These are phyloP conservation scores for Calameuta pallipes DNA, from an alignment of 2,888 invertebrate species.

Conservation along the genomic window DNA sequence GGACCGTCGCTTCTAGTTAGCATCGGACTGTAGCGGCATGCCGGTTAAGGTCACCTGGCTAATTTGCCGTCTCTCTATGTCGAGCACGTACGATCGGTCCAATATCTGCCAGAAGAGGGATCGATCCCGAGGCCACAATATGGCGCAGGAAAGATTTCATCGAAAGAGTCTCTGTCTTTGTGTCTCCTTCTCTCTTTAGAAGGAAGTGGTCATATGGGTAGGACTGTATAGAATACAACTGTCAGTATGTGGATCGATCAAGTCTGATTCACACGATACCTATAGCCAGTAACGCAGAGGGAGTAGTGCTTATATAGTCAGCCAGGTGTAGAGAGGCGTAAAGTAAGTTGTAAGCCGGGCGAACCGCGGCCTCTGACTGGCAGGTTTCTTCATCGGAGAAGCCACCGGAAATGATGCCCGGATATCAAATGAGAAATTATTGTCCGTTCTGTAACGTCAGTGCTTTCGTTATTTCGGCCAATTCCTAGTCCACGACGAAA, in stretches of 20 bases:
- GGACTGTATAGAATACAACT: background rate
- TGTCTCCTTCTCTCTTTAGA: background rate
- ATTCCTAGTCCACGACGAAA: conserved; percentile 54
- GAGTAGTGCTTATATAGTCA: background rate
- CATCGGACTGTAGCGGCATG: background rate
- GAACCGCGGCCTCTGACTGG: conserved; percentile 59
- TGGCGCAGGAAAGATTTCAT: background rate
- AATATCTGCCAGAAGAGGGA: background rate
- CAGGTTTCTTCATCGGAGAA: conserved; percentile 65
- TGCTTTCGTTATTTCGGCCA: conserved; percentile 32
- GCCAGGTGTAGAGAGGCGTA: conserved; percentile 54
- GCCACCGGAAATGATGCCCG: conserved; percentile 65
- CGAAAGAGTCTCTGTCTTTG: background rate
- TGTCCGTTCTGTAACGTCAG: conserved; percentile 1
- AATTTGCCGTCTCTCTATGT: background rate
- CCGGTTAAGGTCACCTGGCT: background rate
- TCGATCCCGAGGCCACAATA: background rate
- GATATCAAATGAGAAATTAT: conserved; percentile 12
- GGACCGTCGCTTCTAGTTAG: background rate
- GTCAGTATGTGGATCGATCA: background rate
- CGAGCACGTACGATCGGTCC: background rate
- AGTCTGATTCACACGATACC: background rate
- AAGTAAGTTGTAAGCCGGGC: conserved; percentile 51
- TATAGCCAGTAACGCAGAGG: background rate
- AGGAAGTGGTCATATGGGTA: background rate